A percentile compares a stretch with the other conserved stretches of the same genome.
Evolutionary conservation across 2,888 invertebrate species (phyloP).

Genomic region (Orthosia gracilis): DNA sequence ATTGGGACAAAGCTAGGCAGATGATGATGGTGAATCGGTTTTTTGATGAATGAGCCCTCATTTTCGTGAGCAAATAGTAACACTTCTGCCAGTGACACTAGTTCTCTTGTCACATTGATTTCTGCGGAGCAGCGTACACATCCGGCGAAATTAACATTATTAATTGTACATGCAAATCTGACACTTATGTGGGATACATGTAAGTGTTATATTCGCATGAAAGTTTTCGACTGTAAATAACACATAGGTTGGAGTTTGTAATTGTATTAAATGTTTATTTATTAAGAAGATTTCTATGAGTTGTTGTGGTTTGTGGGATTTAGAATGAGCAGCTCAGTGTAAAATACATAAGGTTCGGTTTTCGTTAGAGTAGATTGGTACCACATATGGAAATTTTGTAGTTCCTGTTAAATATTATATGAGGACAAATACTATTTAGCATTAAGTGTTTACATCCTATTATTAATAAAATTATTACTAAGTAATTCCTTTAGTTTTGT

Average conservation of each 20-base stretch:
- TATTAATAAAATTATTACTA: too few relatives aligned
- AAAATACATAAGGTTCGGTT: conserved; percentile 33
- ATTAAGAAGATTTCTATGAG: conserved; percentile 42
- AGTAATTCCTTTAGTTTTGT: too few relatives aligned
- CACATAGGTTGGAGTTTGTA: conserved; percentile 23
- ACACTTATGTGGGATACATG: conserved; percentile 12
- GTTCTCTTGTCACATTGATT: conserved; percentile 70
- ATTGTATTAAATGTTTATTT: conserved; percentile 51
- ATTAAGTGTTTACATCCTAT: background rate
- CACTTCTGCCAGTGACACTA: conserved; percentile 67
- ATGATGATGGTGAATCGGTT: too few relatives aligned
- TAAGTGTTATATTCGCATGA: conserved; percentile 36
- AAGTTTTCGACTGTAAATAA: conserved; percentile 30
- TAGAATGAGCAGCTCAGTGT: conserved; percentile 27
- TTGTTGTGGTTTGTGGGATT: conserved; percentile 38
- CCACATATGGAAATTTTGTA: conserved; percentile 3
- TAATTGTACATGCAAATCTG: conserved; percentile 58
- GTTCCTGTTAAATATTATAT: conserved; percentile 8
- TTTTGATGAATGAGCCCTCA: background rate
- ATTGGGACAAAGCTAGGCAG: too few relatives aligned
- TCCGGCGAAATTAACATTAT: conserved; percentile 67
- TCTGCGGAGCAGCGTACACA: conserved; percentile 61
- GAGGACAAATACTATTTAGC: background rate
- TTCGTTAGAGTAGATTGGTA: conserved; percentile 11
- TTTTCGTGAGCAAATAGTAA: conserved; percentile 47